Evolutionary conservation across 2,113 vertebrate genomes (phyloP), one percentile per base, ranked within the genome.

Genomic region (Phoxinus phoxinus): DNA sequence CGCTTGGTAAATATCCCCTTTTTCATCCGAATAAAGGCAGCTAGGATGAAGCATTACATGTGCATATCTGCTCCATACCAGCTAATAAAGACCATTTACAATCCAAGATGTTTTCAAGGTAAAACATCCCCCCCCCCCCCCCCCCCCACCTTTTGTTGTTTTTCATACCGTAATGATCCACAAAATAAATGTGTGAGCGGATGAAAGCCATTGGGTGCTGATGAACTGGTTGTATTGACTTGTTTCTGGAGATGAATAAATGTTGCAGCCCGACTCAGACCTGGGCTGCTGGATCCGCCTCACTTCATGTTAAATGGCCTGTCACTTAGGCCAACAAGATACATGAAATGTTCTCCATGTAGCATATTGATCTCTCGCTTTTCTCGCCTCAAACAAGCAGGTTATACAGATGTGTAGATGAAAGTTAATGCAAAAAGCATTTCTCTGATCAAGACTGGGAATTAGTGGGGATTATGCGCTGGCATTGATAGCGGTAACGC

Each of bases 191-290:
- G 46, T 44, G 51, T 87, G 72, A 81, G 75, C 74, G 84, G 35
- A 58, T 77, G 81, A 85, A 81, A 85, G 61, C 87, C 71, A 65
- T 67, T 4, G 59, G 9, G 46, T 86, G 71, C 56, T 84, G 69
- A 88, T 83, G 87, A 89, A 88, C 89, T 91, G 86, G 46, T 91
- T 78, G 63, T 93, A 91, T 92, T 86, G 89, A 93, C 91, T 91
- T 90, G 86, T 90, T 88, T 93, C 89, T 90, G 90, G 81, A 91
- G 87, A 92, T 93, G 85, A 93, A 94, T 95, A 90, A 93, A 92
- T 93, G 92, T 93, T 86, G 87, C 65, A 75, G 75, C 82, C 87
- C 88, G 85, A 86, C 88, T 91, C 92, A 73, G 37, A 87, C 71
- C 89, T 84, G 71, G 88, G 89, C 85, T 59, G 88, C 91, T 83